phyloP scores from a whole-genome alignment of 92 coral and sea anemone genomes.

The Bergia sp. region DNA sequence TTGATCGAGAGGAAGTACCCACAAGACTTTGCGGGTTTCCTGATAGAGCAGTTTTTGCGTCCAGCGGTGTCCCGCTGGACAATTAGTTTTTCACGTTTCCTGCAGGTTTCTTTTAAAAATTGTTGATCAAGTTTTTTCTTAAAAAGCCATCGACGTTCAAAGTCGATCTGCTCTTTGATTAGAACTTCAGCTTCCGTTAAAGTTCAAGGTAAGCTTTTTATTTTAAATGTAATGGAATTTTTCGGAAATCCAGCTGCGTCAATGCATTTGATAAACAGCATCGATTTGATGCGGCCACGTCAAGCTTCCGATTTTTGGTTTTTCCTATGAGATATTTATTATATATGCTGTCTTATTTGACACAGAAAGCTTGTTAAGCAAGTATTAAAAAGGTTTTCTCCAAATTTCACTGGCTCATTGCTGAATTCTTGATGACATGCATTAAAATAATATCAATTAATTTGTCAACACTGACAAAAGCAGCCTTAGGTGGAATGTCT shows the following conservation, averaged over 20 bases:
- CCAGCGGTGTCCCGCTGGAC: conserved; percentile 17
- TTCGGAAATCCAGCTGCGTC: conserved; percentile 31
- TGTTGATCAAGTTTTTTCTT: neutral
- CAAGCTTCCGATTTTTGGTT: neutral
- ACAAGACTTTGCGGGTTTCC: conserved; percentile 27
- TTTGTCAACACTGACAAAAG: neutral
- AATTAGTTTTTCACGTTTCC: neutral
- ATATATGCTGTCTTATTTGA: neutral
- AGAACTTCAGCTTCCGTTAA: neutral
- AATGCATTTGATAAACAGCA: neutral
- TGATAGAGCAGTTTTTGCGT: neutral
- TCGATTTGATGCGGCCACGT: conserved; percentile 42
- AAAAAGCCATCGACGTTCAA: neutral
- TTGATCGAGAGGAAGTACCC: conserved; percentile 21
- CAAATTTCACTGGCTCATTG: no score
- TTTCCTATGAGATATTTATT: no score
- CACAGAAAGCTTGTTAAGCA: neutral
- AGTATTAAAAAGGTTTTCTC: no score
- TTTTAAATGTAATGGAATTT: neutral
- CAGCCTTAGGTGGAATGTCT: neutral
- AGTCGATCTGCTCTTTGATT: neutral
- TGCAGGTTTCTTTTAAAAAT: neutral
- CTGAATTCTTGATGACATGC: no score
- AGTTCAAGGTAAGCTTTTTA: conserved; percentile 39
- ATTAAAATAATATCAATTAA: no score